Evolutionary conservation across 2,888 invertebrate genomes (phyloP), one percentile per base, ranked within the genome.

Genomic region (Trypoxylon attenuatum): DNA sequence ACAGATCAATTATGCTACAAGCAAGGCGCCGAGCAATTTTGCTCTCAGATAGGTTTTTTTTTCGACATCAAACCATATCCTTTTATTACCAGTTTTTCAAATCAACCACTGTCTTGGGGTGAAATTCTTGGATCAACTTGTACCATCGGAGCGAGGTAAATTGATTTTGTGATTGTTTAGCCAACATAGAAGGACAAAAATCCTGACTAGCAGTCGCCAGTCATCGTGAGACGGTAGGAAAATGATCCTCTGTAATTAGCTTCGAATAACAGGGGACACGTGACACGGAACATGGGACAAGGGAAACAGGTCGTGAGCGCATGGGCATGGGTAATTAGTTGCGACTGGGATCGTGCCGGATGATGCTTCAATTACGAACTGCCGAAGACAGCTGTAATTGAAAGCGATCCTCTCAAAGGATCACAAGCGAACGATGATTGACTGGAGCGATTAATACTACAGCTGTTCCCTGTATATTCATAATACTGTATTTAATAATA

Each of bases 321-420:
- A 25, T 54, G 16, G 41, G 15, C 21, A 22, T 64, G 53, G n/a
- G n/a, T 50, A 53, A 50, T 64, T 51, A 60, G 33, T 46, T 22
- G 27, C 22, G 25, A 51, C 29, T 29, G 41, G 25, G 60, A n/a
- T 50, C 46, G 46, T 27, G 23, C 6, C 21, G 33, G 45, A 54
- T 50, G 50, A 60, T 60, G 23, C 50, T 33, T 51, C 54, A 39
- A 50, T 54, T 55, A 50, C 50, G 45, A 39, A 45, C 43, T 15
- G n/a, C 41, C 47, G 29, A 50, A 16, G 23, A 43, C 33, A 6
- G 4, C 19, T 13, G 29, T 55, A 62, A 62, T 62, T 51, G 47
- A 22, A 39, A 27, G 13, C 18, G 47, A 60, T 55, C 23, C 18
- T n/a, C n/a, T n/a, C n/a, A n/a, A n/a, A n/a, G n/a, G n/a, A n/a